Conservation (phyloP, 1,140 invertebrate genomes). For the Hyles euphorbiae region DNA sequence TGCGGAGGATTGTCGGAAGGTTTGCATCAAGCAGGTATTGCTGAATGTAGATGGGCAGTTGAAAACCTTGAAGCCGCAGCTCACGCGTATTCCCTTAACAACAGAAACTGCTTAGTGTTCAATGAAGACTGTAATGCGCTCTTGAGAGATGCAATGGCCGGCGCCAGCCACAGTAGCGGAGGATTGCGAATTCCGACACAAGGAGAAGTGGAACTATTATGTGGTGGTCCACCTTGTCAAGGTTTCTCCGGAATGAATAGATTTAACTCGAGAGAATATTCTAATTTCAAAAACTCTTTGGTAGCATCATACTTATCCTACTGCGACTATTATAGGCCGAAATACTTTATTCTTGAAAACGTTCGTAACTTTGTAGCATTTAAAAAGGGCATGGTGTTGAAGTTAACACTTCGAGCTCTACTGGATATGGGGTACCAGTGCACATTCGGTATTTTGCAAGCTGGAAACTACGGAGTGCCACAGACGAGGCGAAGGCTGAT, state of each 20-base stretch:
- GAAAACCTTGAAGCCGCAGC: slow-evolving; percentile 88
- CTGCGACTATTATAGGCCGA: slow-evolving; percentile 91
- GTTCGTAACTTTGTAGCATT: slow-evolving; percentile 91
- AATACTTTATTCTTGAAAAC: slow-evolving; percentile 91
- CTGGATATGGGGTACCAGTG: slow-evolving; percentile 93
- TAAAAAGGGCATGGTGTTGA: slow-evolving; percentile 88
- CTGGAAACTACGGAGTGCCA: slow-evolving; percentile 90
- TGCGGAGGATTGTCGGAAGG: slow-evolving; percentile 88
- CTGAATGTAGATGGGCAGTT: slow-evolving; percentile 87
- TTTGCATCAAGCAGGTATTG: slow-evolving; percentile 83
- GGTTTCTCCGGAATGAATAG: slow-evolving; percentile 94
- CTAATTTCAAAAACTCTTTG: slow-evolving; percentile 91
- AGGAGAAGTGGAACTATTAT: slow-evolving; percentile 90
- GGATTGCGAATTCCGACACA: slow-evolving; percentile 83
- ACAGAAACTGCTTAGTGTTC: slow-evolving; percentile 84
- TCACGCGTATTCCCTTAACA: slow-evolving; percentile 87
- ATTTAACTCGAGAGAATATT: slow-evolving; percentile 92
- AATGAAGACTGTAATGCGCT: slow-evolving; percentile 88
- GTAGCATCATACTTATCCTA: slow-evolving; percentile 90
- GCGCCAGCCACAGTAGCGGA: slow-evolving; percentile 48
- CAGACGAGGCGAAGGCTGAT: slow-evolving; percentile 88
- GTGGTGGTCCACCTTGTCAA: slow-evolving; percentile 94
- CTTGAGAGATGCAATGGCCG: slow-evolving; percentile 80
- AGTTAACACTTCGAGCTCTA: slow-evolving; percentile 86
- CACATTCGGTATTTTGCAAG: slow-evolving; percentile 90